Base-by-base conservation (phyloP, 1,140 invertebrate species). In the Stenopsyche tienmushanensis region DNA sequence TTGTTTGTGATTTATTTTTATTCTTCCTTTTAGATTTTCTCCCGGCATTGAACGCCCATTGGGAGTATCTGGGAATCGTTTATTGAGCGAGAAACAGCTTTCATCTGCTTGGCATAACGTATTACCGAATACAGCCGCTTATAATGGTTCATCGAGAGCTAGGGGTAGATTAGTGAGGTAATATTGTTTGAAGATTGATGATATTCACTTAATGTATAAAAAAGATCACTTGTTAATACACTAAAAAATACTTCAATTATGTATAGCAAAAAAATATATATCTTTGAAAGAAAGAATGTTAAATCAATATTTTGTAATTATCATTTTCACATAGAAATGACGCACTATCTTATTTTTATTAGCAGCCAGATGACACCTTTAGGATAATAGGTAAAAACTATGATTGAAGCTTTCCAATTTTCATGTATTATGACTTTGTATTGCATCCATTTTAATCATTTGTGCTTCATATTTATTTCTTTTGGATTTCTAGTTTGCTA, bases 121-220 rank as follows among this genome's bases (percentile, higher is more conserved):
- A n/a, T 42, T 70, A n/a, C 67, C 67, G 0, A 58, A 50, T 17
- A 1, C 62, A 7, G 24, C 44, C 26, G 29, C 29, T 8, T 44
- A 54, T 17, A 39, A 59, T 25, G 64, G 52, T 39, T 53, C 54
- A 10, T 25, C 62, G 13, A 64, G 69, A 47, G 55, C 62, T 13
- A 26, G 69, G 18, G 65, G 69, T 15, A 62, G 24, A 18, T 65
- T 70, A 52, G 65, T 70, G 10, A 70, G 50, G 69, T 70, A 62
- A 67, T 29, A 18, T 21, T 25, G 15, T 5, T 3, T 5, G 1
- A 54, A 26, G 8, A 54, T 29, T 54, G n/a, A 24, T 13, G 15
- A 15, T 24, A 49, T 49, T 47, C 47, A 49, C 10, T 18, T 49
- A 10, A 49, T 18, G 2, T 2, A 20, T 18, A 49, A 20, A 5